A percentile compares a stretch with the other conserved stretches of the same genome.
These are phyloP conservation scores for Euglossa dilemma DNA, from an alignment of 1,140 invertebrate species.

Conservation along the genomic window DNA sequence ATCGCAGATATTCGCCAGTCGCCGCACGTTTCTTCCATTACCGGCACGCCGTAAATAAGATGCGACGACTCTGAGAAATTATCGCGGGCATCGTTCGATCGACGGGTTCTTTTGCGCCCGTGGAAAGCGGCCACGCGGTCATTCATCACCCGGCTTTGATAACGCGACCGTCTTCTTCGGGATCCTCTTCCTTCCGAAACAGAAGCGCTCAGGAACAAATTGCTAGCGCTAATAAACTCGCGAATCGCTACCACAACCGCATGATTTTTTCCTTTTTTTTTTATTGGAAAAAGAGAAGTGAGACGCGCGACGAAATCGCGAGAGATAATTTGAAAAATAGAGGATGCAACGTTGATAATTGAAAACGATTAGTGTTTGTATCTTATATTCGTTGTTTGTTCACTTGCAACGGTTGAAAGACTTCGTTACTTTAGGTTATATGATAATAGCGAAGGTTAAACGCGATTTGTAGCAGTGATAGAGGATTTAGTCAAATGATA, in stretches of 20 bases:
- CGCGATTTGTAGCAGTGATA: no score
- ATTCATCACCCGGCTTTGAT: conserved; percentile 44
- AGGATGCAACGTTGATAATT: no score
- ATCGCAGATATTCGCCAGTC: conserved; percentile 73
- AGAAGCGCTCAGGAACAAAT: conserved; percentile 21
- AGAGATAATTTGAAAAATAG: no score
- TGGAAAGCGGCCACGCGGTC: conserved; percentile 52
- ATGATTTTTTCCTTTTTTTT: neutral
- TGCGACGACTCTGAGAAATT: conserved; percentile 68
- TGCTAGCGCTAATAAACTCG: conserved; percentile 31
- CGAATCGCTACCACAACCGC: conserved; percentile 10
- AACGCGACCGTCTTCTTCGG: neutral
- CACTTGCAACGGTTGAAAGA: no score
- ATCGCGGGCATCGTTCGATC: conserved; percentile 64
- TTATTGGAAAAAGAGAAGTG: neutral
- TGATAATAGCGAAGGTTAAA: no score
- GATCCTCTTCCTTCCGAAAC: no score
- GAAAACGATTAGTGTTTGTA: no score
- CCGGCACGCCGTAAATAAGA: conserved; percentile 73
- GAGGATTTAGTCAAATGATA: no score
- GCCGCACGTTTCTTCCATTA: conserved; percentile 76
- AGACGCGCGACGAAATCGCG: no score
- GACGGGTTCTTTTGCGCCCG: conserved; percentile 41
- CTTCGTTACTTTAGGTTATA: no score
- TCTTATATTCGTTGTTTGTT: no score